phyloP scores from a whole-genome alignment of 2,113 vertebrate species.

The Isichthys henryi region DNA sequence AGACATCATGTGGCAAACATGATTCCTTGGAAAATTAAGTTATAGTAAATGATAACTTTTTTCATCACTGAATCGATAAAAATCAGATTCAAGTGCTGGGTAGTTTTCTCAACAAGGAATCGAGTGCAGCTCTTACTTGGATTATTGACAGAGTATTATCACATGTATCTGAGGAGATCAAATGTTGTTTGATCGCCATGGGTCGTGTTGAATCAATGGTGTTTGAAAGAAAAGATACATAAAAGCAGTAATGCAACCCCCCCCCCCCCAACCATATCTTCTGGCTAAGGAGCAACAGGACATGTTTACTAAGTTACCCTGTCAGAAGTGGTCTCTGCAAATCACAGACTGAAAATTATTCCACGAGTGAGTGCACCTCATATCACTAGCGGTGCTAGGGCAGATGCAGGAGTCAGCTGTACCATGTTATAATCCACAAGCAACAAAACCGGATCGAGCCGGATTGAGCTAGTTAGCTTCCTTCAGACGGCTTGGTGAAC shows the following conservation, averaged over 20 bases:
- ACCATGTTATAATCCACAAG: not conserved
- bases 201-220: not conserved
- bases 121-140: not conserved
- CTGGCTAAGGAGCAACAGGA: not conserved
- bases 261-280: not conserved
- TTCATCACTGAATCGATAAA: not conserved
- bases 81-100: not conserved
- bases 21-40: not conserved
- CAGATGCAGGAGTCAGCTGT: not conserved
- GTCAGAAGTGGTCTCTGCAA: not conserved
- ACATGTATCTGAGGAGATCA: not conserved
- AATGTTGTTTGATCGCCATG: conserved; percentile 1
- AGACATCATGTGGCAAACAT: not conserved
- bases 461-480: not conserved
- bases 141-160: not conserved
- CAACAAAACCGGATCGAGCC: too few relatives aligned
- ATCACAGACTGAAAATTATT: not conserved
- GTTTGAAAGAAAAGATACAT: not conserved
- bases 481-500: not conserved
- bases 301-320: not conserved
- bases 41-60: not conserved
- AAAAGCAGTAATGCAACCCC: not conserved
- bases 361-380: not conserved
- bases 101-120: not conserved
- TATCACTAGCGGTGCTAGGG: not conserved